phyloP scores from a whole-genome alignment of 2,113 vertebrate genomes.

The Macroglossus sobrinus region DNA sequence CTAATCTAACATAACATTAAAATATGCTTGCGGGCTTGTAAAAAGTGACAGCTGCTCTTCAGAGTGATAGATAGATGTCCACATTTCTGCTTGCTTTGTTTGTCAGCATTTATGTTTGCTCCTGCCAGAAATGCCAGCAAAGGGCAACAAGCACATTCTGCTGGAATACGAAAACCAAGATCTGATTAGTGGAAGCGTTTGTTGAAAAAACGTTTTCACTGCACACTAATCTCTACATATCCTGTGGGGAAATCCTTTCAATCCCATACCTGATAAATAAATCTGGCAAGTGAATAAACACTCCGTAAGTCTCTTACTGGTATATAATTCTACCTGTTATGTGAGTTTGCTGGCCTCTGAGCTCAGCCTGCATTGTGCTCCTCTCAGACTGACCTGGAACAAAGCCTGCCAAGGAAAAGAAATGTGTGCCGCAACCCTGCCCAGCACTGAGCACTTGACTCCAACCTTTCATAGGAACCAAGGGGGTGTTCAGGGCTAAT shows the following conservation, averaged over 20 bases:
- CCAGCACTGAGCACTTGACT: neutral
- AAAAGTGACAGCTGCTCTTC: neutral
- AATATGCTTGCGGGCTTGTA: neutral
- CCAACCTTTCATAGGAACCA: neutral
- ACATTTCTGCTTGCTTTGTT: neutral
- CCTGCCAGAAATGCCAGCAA: constrained; percentile 47
- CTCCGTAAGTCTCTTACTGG: constrained; percentile 68
- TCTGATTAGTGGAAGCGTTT: constrained; percentile 74
- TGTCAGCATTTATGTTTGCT: neutral
- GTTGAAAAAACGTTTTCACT: constrained; percentile 77
- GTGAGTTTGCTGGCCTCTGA: constrained; percentile 24
- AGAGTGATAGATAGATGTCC: neutral
- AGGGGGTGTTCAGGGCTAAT: neutral
- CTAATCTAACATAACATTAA: neutral
- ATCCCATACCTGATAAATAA: constrained; percentile 82
- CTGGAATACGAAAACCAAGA: constrained; percentile 66
- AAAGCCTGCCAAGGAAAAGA: constrained; percentile 40
- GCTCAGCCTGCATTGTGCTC: rapidly evolving
- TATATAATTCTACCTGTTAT: constrained; percentile 73
- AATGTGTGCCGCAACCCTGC: neutral
- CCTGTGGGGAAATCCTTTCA: constrained; percentile 82
- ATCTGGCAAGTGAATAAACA: constrained; percentile 79
- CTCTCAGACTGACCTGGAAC: constrained; percentile 38
- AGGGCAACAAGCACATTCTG: constrained; percentile 23
- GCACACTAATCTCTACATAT: constrained; percentile 76